These are phyloP conservation scores for Nephrotoma appendiculata DNA, from an alignment of 2,888 invertebrate genomes.

Conservation along the genomic window DNA sequence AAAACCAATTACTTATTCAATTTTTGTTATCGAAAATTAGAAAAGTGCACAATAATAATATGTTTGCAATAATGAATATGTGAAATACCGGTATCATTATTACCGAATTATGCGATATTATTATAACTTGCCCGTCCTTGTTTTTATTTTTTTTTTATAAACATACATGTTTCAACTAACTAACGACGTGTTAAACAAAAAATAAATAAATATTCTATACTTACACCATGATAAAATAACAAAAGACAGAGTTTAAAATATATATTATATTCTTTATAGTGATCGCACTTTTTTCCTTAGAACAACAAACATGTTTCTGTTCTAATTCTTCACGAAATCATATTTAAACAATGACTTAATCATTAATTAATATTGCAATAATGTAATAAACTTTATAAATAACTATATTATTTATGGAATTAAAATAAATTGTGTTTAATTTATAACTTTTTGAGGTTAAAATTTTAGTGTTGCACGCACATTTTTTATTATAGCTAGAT, in stretches of 20 bases:
- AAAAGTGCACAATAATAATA: background rate
- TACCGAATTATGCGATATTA: background rate
- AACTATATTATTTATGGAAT: background rate
- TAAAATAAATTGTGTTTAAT: background rate
- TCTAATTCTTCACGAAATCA: background rate
- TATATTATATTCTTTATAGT: background rate
- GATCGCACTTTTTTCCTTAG: background rate
- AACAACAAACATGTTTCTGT: background rate
- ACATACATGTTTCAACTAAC: background rate
- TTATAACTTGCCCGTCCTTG: background rate
- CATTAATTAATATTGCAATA: background rate
- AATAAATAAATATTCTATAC: background rate
- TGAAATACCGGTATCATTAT: background rate
- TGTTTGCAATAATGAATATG: background rate
- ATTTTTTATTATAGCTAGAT: background rate
- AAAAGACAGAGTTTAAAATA: background rate
- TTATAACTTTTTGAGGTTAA: background rate
- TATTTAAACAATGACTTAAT: background rate
- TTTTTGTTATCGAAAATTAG: background rate
- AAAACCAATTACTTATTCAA: background rate
- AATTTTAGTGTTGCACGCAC: background rate
- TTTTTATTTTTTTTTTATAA: background rate
- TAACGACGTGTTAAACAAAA: background rate
- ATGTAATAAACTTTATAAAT: background rate
- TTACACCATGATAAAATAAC: background rate